Base-by-base conservation (phyloP, 2,113 vertebrate species). In the Columba livia region DNA sequence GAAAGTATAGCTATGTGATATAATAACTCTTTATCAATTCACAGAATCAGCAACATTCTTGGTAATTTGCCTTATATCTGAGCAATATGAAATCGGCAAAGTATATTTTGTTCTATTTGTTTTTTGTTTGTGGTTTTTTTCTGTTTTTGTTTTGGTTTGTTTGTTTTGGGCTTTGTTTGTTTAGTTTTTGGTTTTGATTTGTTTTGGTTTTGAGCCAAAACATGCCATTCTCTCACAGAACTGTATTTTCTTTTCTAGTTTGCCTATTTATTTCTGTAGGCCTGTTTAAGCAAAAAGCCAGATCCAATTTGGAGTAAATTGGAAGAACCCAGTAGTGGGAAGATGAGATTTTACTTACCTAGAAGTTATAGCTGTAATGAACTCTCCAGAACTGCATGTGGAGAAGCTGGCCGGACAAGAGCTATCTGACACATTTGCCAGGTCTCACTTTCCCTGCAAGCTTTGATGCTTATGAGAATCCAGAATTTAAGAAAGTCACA, bases 1-100 rank as follows among this genome's bases (percentile, higher is more conserved):
- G 88, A 91, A 96, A 72, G 62, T 51, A 53, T 75, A 93, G 51
- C 42, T 89, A 12, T 85, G 88, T 87, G 78, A 87, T 74, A 78
- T 14, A 90, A 90, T 81, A 87, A 85, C 51, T 85, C 42, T 77
- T 70, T 80, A 84, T 89, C 60, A 87, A 20, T 62, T 89, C 66
- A 72, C 57, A 94, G 61, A 79, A 64, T 86, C 65, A 56, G 70
- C 36, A 85, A 11, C 13, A 40, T 87, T 87, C 85, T 93, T 79
- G 80, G 66, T 75, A 60, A 32, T 71, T 93, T 96, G 57, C 73
- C 65, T 67, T 38, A 53, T 79, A 40, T 69, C 66, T 69, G 78
- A 89, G 78, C 70, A 91, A 91, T 0, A 0, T 51, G 70, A 75
- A 67, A 81, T 81, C 9, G 2, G n/a, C 19, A 67, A 9, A n/a